Percentiles rank a stretch among this genome's conserved stretches.
phyloP scores from a whole-genome alignment of 2,113 vertebrate species.

The Chamaea fasciata region DNA sequence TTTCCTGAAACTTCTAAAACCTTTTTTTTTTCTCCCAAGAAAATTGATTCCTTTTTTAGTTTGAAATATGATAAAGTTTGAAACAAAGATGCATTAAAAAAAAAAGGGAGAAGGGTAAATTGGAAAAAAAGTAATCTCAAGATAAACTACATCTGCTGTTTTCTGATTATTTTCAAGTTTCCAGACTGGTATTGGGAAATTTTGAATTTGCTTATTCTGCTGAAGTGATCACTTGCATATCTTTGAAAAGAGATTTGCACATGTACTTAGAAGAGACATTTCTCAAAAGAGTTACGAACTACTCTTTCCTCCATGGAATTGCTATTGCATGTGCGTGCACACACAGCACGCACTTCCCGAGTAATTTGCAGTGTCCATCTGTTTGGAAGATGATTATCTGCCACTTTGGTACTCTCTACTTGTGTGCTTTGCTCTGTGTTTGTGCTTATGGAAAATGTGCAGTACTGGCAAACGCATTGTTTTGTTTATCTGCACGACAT shows the following conservation, averaged over 20 bases:
- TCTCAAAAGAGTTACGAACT: not conserved
- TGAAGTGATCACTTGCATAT: not conserved
- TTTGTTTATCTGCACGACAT: not conserved
- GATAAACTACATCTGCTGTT: not conserved
- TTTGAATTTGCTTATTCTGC: not conserved
- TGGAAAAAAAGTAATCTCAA: not conserved
- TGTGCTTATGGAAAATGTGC: not conserved
- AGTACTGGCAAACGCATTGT: not conserved
- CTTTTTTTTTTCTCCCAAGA: not conserved
- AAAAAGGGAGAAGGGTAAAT: not conserved
- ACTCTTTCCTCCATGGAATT: not conserved
- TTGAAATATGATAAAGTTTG: not conserved
- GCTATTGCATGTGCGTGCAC: not conserved
- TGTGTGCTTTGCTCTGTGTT: not conserved
- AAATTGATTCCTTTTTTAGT: not conserved
- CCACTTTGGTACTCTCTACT: not conserved
- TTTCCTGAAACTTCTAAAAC: not conserved
- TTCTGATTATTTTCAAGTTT: not conserved
- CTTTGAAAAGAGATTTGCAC: not conserved
- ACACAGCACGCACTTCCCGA: not conserved
- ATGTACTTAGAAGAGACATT: not conserved
- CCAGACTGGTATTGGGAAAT: not conserved
- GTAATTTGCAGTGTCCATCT: not conserved
- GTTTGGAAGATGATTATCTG: constrained; percentile 1
- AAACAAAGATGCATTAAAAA: not conserved